phyloP scores from a whole-genome alignment of 2,113 vertebrate genomes.

The Tapirus terrestris region DNA sequence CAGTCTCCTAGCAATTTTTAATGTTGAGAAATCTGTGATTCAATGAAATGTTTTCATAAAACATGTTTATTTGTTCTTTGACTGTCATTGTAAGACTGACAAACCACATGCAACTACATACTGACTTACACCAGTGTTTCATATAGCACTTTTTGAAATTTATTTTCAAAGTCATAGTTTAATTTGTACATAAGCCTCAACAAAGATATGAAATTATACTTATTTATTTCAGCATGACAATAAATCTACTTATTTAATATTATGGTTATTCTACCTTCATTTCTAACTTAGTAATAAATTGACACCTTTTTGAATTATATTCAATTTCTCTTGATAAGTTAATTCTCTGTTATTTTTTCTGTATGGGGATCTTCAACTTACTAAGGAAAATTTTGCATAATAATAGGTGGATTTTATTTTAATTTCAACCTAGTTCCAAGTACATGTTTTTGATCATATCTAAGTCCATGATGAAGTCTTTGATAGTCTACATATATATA shows the following conservation, averaged over 20 bases:
- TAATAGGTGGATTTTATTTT: constrained; percentile 7
- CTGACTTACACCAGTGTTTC: background rate
- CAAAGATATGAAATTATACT: background rate
- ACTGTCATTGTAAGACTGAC: background rate
- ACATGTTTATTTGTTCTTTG: background rate
- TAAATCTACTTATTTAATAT: background rate
- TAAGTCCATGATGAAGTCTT: background rate
- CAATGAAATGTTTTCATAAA: constrained; percentile 12
- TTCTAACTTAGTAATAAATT: background rate
- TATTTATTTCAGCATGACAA: background rate
- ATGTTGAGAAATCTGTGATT: background rate
- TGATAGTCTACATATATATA: background rate
- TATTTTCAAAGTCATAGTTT: constrained; percentile 9
- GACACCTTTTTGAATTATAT: background rate
- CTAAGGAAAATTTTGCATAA: background rate
- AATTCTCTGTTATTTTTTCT: background rate
- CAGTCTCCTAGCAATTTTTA: background rate
- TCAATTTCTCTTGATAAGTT: background rate
- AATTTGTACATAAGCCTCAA: background rate
- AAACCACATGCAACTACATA: background rate
- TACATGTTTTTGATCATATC: constrained; percentile 39
- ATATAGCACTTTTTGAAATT: background rate
- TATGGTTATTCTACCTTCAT: background rate
- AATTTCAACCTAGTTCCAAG: background rate
- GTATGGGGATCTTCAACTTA: background rate